Percentiles rank a stretch among this genome's conserved stretches.
phyloP scores from a whole-genome alignment of 2,797 vertebrate species.

The Sebastolobus altivelis region DNA sequence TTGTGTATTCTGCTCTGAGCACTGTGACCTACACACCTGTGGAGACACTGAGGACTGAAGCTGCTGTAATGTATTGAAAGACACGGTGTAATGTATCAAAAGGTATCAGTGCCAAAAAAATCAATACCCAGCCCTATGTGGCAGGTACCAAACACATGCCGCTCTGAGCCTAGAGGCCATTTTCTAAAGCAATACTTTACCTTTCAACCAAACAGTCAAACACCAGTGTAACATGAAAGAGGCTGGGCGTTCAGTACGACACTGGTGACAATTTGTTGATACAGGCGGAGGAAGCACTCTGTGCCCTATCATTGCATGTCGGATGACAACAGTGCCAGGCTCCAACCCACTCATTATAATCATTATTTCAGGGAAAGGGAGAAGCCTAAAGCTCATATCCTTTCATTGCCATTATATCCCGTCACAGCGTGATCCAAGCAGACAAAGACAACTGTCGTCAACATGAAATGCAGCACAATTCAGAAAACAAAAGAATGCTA shows the following conservation, averaged over 20 bases:
- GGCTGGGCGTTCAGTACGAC: conserved; percentile 33
- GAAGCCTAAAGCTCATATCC: conserved; percentile 48
- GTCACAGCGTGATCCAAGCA: conserved; percentile 33
- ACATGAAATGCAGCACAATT: conserved; percentile 27
- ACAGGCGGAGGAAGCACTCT: conserved; percentile 56
- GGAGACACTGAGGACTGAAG: background rate
- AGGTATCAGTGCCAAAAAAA: background rate
- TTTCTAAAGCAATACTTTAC: conserved; percentile 47
- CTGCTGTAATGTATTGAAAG: background rate
- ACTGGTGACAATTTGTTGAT: conserved; percentile 64
- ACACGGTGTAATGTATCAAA: background rate
- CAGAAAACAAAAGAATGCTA: conserved; percentile 32
- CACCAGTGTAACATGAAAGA: conserved; percentile 53
- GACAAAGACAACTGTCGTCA: conserved; percentile 47
- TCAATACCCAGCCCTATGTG: background rate
- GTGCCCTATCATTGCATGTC: conserved; percentile 54
- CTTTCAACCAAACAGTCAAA: conserved; percentile 54
- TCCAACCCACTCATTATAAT: conserved; percentile 69
- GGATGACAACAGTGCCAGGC: conserved; percentile 60
- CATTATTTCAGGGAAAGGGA: conserved; percentile 59
- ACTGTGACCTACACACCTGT: background rate
- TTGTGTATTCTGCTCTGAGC: conserved; percentile 8
- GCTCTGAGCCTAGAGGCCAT: background rate
- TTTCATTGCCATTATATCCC: conserved; percentile 52
- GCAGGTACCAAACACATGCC: conserved; percentile 6